Conservation (phyloP, 2,797 vertebrate species). For the Tragopan temminckii region DNA sequence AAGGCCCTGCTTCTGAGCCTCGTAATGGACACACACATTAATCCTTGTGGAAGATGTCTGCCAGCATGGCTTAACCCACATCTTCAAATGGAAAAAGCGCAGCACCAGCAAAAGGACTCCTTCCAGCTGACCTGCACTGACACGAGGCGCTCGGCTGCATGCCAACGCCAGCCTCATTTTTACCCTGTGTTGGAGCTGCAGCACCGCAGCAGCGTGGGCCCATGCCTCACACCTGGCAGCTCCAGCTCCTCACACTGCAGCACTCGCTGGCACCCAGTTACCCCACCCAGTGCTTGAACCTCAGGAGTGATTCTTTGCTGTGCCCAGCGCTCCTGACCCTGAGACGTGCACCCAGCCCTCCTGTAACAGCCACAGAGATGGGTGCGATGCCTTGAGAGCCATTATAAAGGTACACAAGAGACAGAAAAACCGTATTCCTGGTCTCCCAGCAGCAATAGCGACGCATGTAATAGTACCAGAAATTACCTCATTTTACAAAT, state of each 20-base stretch:
- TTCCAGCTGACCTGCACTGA: not conserved
- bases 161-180: not conserved
- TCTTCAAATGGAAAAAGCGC: conserved; percentile 21
- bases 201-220: rapidly evolving
- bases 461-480: not conserved
- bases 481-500: not conserved
- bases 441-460: not conserved
- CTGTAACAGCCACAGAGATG: not conserved
- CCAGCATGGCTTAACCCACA: conserved; percentile 18
- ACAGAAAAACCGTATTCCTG: not conserved
- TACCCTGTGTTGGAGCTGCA: rapidly evolving
- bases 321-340: not conserved
- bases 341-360: not conserved
- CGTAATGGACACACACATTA: not conserved
- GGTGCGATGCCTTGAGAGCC: not conserved
- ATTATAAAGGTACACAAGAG: not conserved
- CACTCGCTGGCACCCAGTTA: rapidly evolving
- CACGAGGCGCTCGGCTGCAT: rapidly evolving
- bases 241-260: not conserved
- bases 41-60: not conserved
- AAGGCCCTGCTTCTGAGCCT: conserved; percentile 8
- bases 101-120: not conserved
- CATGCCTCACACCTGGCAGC: not conserved
- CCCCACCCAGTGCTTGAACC: too few relatives aligned
- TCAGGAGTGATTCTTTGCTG: not conserved